phyloP scores from a whole-genome alignment of 2,797 vertebrate species.

The Botia almorhae region DNA sequence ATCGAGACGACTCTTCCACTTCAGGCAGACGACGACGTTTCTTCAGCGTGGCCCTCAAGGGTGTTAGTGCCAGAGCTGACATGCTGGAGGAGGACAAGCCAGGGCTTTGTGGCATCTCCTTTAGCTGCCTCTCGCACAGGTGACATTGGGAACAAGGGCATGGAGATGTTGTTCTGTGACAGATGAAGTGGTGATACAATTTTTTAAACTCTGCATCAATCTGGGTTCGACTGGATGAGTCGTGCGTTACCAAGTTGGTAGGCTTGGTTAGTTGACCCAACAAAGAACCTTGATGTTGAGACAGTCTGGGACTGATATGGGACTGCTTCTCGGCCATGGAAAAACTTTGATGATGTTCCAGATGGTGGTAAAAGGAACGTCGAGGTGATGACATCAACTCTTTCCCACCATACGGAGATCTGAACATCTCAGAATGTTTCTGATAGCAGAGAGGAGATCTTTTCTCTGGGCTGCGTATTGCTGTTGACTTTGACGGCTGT shows the following conservation, averaged over 20 bases:
- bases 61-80: slow-evolving; percentile 60
- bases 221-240: not conserved
- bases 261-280: slow-evolving; percentile 50
- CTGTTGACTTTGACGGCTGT: slow-evolving; percentile 49
- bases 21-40: slow-evolving; percentile 70
- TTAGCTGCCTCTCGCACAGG: slow-evolving; percentile 56
- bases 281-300: slow-evolving; percentile 45
- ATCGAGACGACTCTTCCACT: slow-evolving; percentile 43
- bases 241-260: not conserved
- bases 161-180: slow-evolving; percentile 59
- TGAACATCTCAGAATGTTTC: not conserved
- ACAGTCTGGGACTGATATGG: slow-evolving; percentile 25
- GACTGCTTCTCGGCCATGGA: not conserved
- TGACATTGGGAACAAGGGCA: slow-evolving; percentile 58
- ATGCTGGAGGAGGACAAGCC: slow-evolving; percentile 59
- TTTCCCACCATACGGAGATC: slow-evolving; percentile 32
- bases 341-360: slow-evolving; percentile 39
- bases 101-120: slow-evolving; percentile 13
- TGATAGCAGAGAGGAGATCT: not conserved
- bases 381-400: slow-evolving; percentile 9
- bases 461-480: slow-evolving; percentile 39
- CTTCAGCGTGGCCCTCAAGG: slow-evolving; percentile 62
- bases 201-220: slow-evolving; percentile 71
- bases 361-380: not conserved
- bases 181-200: slow-evolving; percentile 76